These are phyloP conservation scores for Nebria brevicollis DNA, from an alignment of 2,888 invertebrate genomes.

Conservation along the genomic window DNA sequence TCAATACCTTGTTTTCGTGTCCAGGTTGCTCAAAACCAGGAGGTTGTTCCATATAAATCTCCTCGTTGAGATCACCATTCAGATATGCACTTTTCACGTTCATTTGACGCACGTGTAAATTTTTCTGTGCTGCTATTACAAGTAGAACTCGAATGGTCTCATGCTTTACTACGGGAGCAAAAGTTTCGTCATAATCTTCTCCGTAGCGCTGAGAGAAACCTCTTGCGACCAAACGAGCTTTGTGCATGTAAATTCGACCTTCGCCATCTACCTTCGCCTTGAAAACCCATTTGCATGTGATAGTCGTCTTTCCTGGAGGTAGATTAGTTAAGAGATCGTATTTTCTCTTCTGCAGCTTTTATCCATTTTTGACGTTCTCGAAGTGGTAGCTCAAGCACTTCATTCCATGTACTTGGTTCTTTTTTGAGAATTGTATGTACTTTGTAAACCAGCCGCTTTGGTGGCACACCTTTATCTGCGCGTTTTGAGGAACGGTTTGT, in stretches of 20 bases:
- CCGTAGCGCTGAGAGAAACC: constrained; percentile 51
- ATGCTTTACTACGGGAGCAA: constrained; percentile 50
- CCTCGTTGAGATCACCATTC: neutral
- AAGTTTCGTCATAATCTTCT: constrained; percentile 52
- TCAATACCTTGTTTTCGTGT: neutral
- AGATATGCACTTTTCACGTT: constrained; percentile 49
- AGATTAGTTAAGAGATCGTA: constrained; percentile 2
- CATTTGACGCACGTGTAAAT: constrained; percentile 35
- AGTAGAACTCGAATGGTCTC: constrained; percentile 50
- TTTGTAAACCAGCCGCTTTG: too few relatives aligned
- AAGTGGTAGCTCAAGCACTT: too few relatives aligned
- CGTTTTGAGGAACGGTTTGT: too few relatives aligned
- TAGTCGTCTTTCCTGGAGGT: neutral
- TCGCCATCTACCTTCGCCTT: constrained; percentile 48
- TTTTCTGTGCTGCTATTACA: constrained; percentile 35
- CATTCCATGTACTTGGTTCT: too few relatives aligned
- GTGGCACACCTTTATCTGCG: too few relatives aligned
- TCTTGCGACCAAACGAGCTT: constrained; percentile 51
- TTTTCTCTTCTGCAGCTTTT: too few relatives aligned
- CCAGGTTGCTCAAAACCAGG: constrained; percentile 16
- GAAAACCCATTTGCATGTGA: constrained; percentile 51
- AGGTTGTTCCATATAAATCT: constrained; percentile 47
- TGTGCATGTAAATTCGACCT: constrained; percentile 43
- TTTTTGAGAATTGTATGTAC: too few relatives aligned
- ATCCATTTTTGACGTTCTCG: too few relatives aligned